Percentiles rank a stretch among this genome's conserved stretches.
Evolutionary conservation across 2,797 vertebrate species (phyloP).

Genomic region (Protosalanx chinensis): DNA sequence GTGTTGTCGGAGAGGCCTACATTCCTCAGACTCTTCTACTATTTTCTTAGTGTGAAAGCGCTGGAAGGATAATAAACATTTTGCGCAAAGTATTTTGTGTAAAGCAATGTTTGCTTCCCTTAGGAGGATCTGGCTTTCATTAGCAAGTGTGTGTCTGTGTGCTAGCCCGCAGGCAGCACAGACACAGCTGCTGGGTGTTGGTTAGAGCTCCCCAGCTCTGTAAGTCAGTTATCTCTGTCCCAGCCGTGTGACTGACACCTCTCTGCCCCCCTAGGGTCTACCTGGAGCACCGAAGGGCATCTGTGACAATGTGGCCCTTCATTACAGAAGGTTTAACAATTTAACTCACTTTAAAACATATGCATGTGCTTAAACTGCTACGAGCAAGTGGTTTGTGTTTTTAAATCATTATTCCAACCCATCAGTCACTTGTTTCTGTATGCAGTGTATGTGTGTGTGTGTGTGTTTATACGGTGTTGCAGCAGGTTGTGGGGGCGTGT

Average conservation of each 20-base stretch:
- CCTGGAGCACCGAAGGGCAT: not conserved
- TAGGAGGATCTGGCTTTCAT: constrained; percentile 70
- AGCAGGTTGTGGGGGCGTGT: constrained; percentile 26
- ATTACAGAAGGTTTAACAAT: too few species aligned
- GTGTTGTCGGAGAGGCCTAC: constrained; percentile 45
- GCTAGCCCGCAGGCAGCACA: constrained; percentile 8
- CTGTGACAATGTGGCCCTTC: too few species aligned
- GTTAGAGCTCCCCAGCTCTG: not conserved
- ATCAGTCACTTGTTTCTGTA: constrained; percentile 16
- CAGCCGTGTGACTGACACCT: not conserved
- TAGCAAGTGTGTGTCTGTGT: constrained; percentile 39
- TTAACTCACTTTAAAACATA: too few species aligned
- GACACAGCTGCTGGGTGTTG: not conserved
- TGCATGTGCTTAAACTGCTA: not conserved
- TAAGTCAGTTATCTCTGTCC: constrained; percentile 18
- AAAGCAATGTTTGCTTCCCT: constrained; percentile 65
- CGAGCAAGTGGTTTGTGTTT: not conserved
- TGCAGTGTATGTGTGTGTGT: not conserved
- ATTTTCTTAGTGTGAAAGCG: constrained; percentile 58
- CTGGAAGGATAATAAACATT: constrained; percentile 71
- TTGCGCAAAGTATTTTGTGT: constrained; percentile 66
- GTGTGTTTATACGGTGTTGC: not conserved
- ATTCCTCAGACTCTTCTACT: constrained; percentile 44
- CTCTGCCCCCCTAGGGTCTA: not conserved
- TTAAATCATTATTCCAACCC: not conserved